A percentile compares a stretch with the other conserved stretches of the same genome.
phyloP scores from a whole-genome alignment of 1,140 invertebrate species.

The Varroa destructor region DNA sequence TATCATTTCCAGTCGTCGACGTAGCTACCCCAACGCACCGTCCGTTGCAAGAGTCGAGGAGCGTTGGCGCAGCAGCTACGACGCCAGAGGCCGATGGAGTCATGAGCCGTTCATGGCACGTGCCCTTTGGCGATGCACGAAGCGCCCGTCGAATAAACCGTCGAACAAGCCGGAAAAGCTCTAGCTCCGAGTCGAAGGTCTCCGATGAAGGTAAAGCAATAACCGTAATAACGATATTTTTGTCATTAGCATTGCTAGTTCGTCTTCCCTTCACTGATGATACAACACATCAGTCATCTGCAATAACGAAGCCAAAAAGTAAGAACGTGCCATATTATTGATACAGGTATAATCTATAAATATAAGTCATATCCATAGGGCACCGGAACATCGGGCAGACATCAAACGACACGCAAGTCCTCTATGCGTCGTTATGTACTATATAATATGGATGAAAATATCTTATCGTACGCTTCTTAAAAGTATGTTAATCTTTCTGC shows the following conservation, averaged over 20 bases:
- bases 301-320: background rate
- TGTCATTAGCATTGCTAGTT: background rate
- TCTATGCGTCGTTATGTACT: too few species aligned
- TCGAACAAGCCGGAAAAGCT: background rate
- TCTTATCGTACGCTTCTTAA: too few species aligned
- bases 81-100: background rate
- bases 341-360: too few species aligned
- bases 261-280: background rate
- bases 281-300: background rate
- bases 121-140: background rate
- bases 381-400: too few species aligned
- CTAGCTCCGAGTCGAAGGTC: slow-evolving; percentile 8
- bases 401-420: too few species aligned
- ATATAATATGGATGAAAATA: too few species aligned
- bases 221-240: background rate
- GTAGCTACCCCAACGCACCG: slow-evolving; percentile 16
- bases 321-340: too few species aligned
- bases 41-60: slow-evolving; percentile 6
- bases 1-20: background rate
- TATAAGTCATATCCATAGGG: too few species aligned
- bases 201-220: slow-evolving; percentile 15
- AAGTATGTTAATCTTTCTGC: too few species aligned
- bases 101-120: slow-evolving; percentile 20
- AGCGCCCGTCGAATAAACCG: background rate
- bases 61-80: background rate